Percentiles rank a stretch among this genome's conserved stretches.
Conservation (phyloP, 2,888 invertebrate genomes). For the Drosophila monieri region DNA sequence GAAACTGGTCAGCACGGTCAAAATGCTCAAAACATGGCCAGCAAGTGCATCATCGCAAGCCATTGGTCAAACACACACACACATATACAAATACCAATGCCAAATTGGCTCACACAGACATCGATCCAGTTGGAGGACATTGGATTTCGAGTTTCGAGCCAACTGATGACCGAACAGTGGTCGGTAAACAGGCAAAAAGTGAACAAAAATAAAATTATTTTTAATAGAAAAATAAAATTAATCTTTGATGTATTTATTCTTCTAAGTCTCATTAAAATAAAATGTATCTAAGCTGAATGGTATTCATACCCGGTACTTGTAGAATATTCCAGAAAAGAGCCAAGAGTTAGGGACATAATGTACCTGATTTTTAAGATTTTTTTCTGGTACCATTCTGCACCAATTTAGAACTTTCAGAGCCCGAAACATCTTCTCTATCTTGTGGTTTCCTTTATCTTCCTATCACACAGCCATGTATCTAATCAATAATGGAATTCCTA, state of each 20-base stretch:
- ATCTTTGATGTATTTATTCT: too few species aligned
- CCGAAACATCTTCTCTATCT: too few species aligned
- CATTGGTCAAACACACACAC: conserved; percentile 10
- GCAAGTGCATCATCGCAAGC: conserved; percentile 3
- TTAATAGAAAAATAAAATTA: background rate
- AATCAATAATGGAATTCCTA: background rate
- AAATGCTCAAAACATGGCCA: conserved; percentile 22
- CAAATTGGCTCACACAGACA: conserved; percentile 14
- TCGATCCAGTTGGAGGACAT: conserved; percentile 33
- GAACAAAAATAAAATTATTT: background rate
- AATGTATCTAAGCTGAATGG: too few species aligned
- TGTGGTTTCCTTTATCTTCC: background rate
- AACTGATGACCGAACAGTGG: conserved; percentile 29
- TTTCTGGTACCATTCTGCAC: too few species aligned
- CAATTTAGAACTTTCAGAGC: too few species aligned
- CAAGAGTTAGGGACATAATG: too few species aligned
- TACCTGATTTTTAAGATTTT: too few species aligned
- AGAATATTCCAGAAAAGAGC: background rate
- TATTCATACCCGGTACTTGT: background rate
- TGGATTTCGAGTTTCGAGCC: conserved; percentile 3
- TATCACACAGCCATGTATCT: background rate
- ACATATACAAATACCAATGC: background rate
- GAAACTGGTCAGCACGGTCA: conserved; percentile 29
- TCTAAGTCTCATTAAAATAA: too few species aligned
- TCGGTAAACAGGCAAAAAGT: conserved; percentile 13